Base-by-base conservation (phyloP, 2,888 invertebrate genomes). In the Cylloceria caligata region DNA sequence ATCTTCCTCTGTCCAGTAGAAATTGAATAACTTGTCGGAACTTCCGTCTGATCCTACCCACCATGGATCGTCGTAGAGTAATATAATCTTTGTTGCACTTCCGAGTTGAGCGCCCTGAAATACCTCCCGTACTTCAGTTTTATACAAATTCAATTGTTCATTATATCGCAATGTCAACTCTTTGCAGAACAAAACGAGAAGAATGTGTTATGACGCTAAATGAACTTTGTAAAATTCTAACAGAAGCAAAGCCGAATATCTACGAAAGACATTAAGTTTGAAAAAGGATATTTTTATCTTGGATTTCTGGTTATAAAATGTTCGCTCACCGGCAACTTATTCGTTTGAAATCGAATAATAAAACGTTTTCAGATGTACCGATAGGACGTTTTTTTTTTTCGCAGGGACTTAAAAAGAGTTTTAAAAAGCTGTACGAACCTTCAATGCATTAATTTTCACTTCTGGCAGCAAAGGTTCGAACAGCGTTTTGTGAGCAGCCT, bases 11-110 rank as follows among this genome's bases (percentile, higher is more conserved):
- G 67, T 75, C 81, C 78, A 83, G 21, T 69, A 52, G 7, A 81
- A 55, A 36, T 34, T 39, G 13, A 74, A 72, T 5, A 21, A 34
- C 21, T 65, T 52, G 52, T 60, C 3, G 52, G 65, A 9, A n/a
- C 60, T 24, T 36, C 36, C 49, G 27, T 16, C 34, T 2, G 49
- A n/a, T 21, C 11, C 64, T 11, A 34, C 16, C 83, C 81, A 83
- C 83, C 80, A 83, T 16, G 83, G 83, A 7, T 93, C 88, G 0
- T 95, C 93, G 89, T 80, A 83, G 19, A 49, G 93, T 0, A 97
- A 86, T 71, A 95, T 94, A 30, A 97, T 94, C 93, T 97, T 97
- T 80, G 95, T 94, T 0, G 95, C 95, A 0, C 94, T 94, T 0
- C 96, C 96, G 86, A 95, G 95, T 0, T 94, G 94, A 64, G 96